Conservation (phyloP, 2,888 invertebrate species). For the Erebia ligea region DNA sequence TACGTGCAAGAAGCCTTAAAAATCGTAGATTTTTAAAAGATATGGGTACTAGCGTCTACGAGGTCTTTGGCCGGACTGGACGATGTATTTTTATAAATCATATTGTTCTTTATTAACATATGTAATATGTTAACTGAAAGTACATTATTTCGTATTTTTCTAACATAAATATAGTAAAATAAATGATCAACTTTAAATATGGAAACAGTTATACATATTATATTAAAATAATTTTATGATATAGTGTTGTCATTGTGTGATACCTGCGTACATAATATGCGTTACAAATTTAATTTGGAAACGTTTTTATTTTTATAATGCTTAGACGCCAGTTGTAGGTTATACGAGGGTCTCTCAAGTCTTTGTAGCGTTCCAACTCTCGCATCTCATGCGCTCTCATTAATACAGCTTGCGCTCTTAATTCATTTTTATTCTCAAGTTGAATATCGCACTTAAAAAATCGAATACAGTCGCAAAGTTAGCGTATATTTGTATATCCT, state of each 20-base stretch:
- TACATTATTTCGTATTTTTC: slow-evolving; percentile 83
- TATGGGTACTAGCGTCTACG: slow-evolving; percentile 77
- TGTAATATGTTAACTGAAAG: slow-evolving; percentile 82
- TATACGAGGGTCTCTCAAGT: slow-evolving; percentile 22
- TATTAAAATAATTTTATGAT: slow-evolving; percentile 44
- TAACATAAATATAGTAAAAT: slow-evolving; percentile 74
- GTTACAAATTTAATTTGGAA: slow-evolving; percentile 73
- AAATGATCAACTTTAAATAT: slow-evolving; percentile 72
- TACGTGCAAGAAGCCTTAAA: slow-evolving; percentile 81
- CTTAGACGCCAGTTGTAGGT: slow-evolving; percentile 43
- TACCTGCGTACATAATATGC: slow-evolving; percentile 56
- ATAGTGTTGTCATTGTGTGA: slow-evolving; percentile 58
- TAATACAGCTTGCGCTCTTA: not conserved
- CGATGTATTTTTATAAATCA: slow-evolving; percentile 82
- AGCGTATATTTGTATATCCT: too few relatives aligned
- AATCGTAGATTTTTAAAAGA: slow-evolving; percentile 80
- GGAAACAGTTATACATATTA: slow-evolving; percentile 63
- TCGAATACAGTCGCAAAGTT: not conserved
- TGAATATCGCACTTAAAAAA: too few relatives aligned
- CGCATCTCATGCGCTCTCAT: not conserved
- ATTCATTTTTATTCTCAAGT: not conserved
- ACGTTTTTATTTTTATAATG: slow-evolving; percentile 61
- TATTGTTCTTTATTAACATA: slow-evolving; percentile 83
- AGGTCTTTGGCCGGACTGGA: slow-evolving; percentile 67
- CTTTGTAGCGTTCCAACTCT: not conserved